Evolutionary conservation across 1,140 invertebrate species (phyloP).

Genomic region (Tribolium madens): DNA sequence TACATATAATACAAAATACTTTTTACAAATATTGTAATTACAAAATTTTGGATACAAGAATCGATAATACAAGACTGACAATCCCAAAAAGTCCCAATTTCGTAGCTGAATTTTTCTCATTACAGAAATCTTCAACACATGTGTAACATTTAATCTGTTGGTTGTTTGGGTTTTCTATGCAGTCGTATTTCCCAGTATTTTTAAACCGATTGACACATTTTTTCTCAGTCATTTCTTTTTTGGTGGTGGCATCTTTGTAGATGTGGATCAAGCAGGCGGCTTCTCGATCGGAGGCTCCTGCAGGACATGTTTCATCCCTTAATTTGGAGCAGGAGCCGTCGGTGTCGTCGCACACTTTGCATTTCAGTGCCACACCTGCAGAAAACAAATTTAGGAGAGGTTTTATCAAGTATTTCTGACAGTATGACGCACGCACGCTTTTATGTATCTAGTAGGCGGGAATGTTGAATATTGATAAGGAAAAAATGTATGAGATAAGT

Average conservation of each 20-base stretch:
- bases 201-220: conserved; percentile 24
- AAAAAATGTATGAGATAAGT: too few species aligned
- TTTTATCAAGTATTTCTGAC: too few species aligned
- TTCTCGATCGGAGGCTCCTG: background rate
- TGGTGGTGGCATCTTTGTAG: background rate
- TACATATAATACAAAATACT: background rate
- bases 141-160: conserved; percentile 7
- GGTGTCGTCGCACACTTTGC: background rate
- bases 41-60: conserved; percentile 53
- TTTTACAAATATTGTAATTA: conserved; percentile 8
- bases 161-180: background rate
- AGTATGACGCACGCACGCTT: too few species aligned
- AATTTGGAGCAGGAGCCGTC: background rate
- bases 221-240: conserved; percentile 6
- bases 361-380: conserved; percentile 31
- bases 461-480: too few species aligned
- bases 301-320: conserved; percentile 10
- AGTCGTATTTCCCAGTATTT: conserved; percentile 25
- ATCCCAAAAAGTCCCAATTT: conserved; percentile 63
- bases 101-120: background rate
- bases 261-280: background rate
- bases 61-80: conserved; percentile 62
- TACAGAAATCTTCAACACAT: conserved; percentile 24
- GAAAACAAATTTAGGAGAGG: background rate
- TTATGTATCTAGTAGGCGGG: too few species aligned